Conservation (phyloP, 2,113 vertebrate species). For the Tetrax tetrax region DNA sequence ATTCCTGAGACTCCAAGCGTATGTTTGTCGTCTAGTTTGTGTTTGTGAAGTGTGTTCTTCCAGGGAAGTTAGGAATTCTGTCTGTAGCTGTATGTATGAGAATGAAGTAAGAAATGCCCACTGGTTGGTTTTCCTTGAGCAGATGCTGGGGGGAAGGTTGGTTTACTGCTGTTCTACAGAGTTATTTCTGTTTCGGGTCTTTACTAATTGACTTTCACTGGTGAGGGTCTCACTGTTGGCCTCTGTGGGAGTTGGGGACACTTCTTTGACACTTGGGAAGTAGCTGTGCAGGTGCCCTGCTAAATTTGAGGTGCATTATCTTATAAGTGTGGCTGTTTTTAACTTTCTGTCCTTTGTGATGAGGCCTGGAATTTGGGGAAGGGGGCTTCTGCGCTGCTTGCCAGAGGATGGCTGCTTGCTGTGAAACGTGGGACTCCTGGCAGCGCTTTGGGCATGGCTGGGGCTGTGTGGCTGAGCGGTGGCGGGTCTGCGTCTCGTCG, state of each 20-base stretch:
- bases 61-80: background rate
- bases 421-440: rapidly evolving
- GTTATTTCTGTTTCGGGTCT: background rate
- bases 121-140: too few relatives aligned
- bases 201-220: background rate
- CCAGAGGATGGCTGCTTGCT: background rate
- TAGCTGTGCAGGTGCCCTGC: background rate
- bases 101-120: rapidly evolving
- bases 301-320: background rate
- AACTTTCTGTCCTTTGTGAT: background rate
- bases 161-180: background rate
- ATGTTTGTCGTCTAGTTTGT: background rate
- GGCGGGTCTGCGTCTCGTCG: background rate
- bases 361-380: background rate
- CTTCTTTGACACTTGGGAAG: background rate
- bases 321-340: background rate
- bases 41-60: background rate
- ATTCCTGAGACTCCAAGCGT: background rate
- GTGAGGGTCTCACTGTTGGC: background rate
- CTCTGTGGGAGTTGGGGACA: rapidly evolving
- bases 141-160: rapidly evolving
- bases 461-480: background rate
- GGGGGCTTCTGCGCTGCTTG: background rate
- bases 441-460: background rate
- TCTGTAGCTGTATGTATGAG: background rate